phyloP scores from a whole-genome alignment of 1,140 invertebrate species.

The Calosoma granatense region DNA sequence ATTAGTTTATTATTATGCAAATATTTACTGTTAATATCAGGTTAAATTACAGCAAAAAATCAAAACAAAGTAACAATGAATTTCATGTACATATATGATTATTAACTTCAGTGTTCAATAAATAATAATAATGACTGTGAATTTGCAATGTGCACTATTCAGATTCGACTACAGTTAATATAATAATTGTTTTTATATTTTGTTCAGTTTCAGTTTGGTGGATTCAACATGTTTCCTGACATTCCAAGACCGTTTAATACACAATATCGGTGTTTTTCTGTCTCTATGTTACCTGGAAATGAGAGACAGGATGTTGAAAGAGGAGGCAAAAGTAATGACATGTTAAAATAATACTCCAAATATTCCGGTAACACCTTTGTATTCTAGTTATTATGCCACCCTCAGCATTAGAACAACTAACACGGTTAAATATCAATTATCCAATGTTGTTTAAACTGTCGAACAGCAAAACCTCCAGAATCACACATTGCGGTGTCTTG shows the following conservation, averaged over 20 bases:
- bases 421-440: constrained; percentile 92
- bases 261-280: constrained; percentile 84
- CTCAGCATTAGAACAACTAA: constrained; percentile 86
- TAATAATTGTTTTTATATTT: no score
- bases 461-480: constrained; percentile 73
- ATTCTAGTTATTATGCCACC: constrained; percentile 93
- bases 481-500: constrained; percentile 95
- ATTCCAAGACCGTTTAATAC: constrained; percentile 70
- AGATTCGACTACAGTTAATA: no score
- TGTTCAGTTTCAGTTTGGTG: constrained; percentile 66
- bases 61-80: no score
- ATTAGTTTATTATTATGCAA: no score
- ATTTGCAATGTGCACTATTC: no score
- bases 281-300: constrained; percentile 90
- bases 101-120: no score
- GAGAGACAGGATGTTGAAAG: constrained; percentile 93
- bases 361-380: constrained; percentile 11
- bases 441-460: constrained; percentile 98
- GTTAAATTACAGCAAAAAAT: no score
- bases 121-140: no score
- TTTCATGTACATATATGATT: no score
- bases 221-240: constrained; percentile 76
- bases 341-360: constrained; percentile 10
- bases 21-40: no score
- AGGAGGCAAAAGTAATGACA: constrained; percentile 84